Base-by-base conservation (phyloP, 2,797 vertebrate genomes). In the Cyclopterus lumpus region DNA sequence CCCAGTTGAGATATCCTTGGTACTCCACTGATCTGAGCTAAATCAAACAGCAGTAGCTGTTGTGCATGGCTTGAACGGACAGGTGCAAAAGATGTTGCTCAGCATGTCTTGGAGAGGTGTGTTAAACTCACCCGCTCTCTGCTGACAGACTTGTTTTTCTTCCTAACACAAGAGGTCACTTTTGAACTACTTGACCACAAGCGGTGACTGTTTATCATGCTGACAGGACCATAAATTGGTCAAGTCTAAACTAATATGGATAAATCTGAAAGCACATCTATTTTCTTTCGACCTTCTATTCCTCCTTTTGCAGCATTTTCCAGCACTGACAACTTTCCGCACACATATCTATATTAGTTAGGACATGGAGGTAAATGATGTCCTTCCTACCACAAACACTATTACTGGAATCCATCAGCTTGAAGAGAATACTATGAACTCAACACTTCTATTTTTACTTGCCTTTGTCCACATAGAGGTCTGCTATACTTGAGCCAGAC, bases 211-310 rank as follows among this genome's bases (percentile, higher is more conserved):
- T 91, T 86, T 80, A 88, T 92, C 86, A 85, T 69, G 51, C 79
- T 91, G 89, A 88, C 90, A 84, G 83, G 83, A 67, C 60, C 66
- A 71, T 81, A 71, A 79, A 89, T 89, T 76, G 46, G 49, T 60
- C 44, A 49, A 63, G 87, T 92, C 88, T 54, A 55, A 82, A 55
- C 77, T 90, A 87, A 91, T 90, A 84, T 67, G 71, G 79, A 91
- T 87, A 80, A 86, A 91, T 92, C 67, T 88, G 80, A 86, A 82
- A 67, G 59, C 14, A 32, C 28, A 12, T 69, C 30, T 70, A 48
- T 70, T 71, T 48, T 40, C 58, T 64, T 80, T 68, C 73, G 80
- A 90, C 89, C 86, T 90, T 88, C 67, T 38, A 12, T 51, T 58
- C 26, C 22, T 53, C 72, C 84, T 75, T 32, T 55, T 81, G 32